phyloP scores from a whole-genome alignment of 2,888 invertebrate genomes.

The Ichneumoninae sp. region DNA sequence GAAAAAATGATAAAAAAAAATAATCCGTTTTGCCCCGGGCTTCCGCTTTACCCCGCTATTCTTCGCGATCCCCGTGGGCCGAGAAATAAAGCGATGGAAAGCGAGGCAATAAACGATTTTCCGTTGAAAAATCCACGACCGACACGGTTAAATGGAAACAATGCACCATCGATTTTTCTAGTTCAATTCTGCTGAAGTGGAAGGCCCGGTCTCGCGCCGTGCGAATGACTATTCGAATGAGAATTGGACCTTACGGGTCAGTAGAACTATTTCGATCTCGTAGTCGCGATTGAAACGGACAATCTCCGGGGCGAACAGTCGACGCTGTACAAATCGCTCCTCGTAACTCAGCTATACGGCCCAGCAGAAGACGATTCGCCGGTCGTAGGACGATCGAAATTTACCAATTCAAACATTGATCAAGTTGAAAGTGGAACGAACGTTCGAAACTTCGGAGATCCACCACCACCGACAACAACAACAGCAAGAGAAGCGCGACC shows the following conservation, averaged over 20 bases:
- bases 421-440: slow-evolving; percentile 67
- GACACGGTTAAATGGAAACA: slow-evolving; percentile 47
- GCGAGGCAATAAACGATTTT: slow-evolving; percentile 23
- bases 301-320: slow-evolving; percentile 37
- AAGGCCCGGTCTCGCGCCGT: neutral
- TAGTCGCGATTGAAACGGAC: slow-evolving; percentile 24
- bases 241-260: slow-evolving; percentile 21
- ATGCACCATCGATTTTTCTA: slow-evolving; percentile 54
- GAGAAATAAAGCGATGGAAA: slow-evolving; percentile 7
- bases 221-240: neutral
- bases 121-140: slow-evolving; percentile 41
- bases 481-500: neutral
- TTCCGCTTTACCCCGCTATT: neutral
- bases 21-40: neutral
- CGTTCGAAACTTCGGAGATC: slow-evolving; percentile 30
- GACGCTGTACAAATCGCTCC: slow-evolving; percentile 7
- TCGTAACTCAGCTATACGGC: slow-evolving; percentile 7
- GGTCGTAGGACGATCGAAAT: slow-evolving; percentile 65
- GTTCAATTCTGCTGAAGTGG: slow-evolving; percentile 36
- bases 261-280: slow-evolving; percentile 34
- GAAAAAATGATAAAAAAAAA: neutral
- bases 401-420: slow-evolving; percentile 76
- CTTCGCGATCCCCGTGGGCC: neutral
- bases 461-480: neutral
- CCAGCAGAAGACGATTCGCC: slow-evolving; percentile 29